phyloP scores from a whole-genome alignment of 1,140 invertebrate species.

The Drosophila ercepeae region DNA sequence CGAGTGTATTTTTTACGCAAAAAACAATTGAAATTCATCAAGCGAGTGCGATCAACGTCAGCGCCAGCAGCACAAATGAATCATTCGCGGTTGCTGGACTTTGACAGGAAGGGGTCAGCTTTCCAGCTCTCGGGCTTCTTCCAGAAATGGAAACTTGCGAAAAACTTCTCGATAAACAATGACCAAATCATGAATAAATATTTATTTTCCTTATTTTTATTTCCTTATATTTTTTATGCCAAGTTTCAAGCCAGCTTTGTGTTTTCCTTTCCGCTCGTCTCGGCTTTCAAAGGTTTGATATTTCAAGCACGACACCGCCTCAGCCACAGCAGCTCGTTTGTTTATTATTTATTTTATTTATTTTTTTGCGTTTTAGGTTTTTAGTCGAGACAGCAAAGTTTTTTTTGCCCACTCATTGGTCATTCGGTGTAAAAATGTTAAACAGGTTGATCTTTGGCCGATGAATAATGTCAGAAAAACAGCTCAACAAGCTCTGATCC shows the following conservation, averaged over 20 bases:
- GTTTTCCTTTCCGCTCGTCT: conserved; percentile 45
- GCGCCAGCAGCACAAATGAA: conserved; percentile 21
- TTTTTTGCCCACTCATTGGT: conserved; percentile 40
- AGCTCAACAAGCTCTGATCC: conserved; percentile 31
- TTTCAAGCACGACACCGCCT: conserved; percentile 40
- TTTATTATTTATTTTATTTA: conserved; percentile 47
- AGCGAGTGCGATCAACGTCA: conserved; percentile 31
- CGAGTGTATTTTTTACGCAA: conserved; percentile 16
- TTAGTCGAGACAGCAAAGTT: conserved; percentile 72
- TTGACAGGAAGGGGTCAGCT: neutral
- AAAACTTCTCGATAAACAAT: conserved; percentile 29
- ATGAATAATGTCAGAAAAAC: conserved; percentile 29
- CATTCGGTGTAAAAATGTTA: conserved; percentile 67
- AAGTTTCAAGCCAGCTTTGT: conserved; percentile 30
- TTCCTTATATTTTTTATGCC: too few relatives aligned
- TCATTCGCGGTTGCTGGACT: conserved; percentile 8
- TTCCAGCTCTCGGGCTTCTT: conserved; percentile 5
- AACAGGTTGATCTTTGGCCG: conserved; percentile 56
- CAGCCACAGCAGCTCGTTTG: conserved; percentile 22
- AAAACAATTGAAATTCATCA: conserved; percentile 46
- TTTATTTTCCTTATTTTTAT: conserved; percentile 5
- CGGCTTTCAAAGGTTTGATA: conserved; percentile 31
- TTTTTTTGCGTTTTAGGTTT: conserved; percentile 63
- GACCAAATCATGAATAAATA: conserved; percentile 40
- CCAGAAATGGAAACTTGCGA: conserved; percentile 3